Evolutionary conservation across 2,888 invertebrate genomes (phyloP), one percentile per base, ranked within the genome.

Genomic region (Muscina levida): DNA sequence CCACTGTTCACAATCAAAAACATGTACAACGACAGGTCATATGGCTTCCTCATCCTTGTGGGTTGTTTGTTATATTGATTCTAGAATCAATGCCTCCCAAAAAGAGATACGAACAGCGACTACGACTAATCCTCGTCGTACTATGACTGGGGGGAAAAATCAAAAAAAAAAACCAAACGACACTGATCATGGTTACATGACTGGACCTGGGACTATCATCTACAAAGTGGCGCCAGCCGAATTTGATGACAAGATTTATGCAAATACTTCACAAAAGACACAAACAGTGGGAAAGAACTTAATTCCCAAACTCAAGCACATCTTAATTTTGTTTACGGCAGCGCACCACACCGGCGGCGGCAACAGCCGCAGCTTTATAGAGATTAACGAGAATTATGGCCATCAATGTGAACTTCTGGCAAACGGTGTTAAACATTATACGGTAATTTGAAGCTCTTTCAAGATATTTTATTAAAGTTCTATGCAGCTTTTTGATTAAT

Each of bases 161-260:
- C n/a, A n/a, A n/a, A n/a, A n/a, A n/a, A n/a, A n/a, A n/a, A n/a
- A n/a, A n/a, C n/a, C 62, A 62, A 39, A 3, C 8, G 31, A 31
- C 74, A 77, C 77, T 81, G 81, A 81, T 81, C 81, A 77, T 75
- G 74, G 74, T 68, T 75, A 77, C 81, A 81, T 74, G 74, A 71
- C 81, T 81, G 77, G 71, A 13, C 39, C 77, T 72, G n/a, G 74
- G 72, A 77, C 77, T 68, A 81, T 77, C 67, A 74, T 81, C 59
- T 72, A 77, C 56, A 77, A 77, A 72, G 77, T 77, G 81, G 81
- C 81, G 81, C 81, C 81, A 81, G 72, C 24, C 67, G 81, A 81
- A 65, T 77, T 77, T 81, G 81, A 81, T 81, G 81, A 81, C 81
- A 81, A 81, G 77, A 81, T 81, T 81, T 81, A 81, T 81, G 81